Percentiles rank a stretch among this genome's conserved stretches.
These are phyloP conservation scores for Pygoscelis antarcticus DNA, from an alignment of 2,113 vertebrate genomes.

Conservation along the genomic window DNA sequence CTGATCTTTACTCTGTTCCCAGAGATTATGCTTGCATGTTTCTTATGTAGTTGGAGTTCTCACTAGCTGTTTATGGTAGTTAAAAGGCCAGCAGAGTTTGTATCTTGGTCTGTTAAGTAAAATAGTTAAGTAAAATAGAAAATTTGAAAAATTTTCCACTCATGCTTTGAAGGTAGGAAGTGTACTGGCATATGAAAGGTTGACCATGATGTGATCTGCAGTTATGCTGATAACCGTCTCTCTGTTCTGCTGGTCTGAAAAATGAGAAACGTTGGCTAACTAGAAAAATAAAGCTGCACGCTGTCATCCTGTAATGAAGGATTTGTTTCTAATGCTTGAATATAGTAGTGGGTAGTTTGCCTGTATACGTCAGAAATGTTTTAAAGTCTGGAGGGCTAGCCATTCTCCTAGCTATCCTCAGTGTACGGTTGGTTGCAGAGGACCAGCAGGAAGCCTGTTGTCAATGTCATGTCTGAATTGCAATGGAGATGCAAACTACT, in stretches of 20 bases:
- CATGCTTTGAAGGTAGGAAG: not conserved
- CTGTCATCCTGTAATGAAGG: not conserved
- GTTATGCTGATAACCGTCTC: accelerated
- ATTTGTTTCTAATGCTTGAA: not conserved
- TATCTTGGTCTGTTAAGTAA: not conserved
- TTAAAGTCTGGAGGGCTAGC: not conserved
- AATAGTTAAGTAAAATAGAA: not conserved
- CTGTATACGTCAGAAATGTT: not conserved
- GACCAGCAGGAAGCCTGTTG: not conserved
- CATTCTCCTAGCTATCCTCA: not conserved
- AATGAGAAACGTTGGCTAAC: accelerated
- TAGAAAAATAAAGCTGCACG: not conserved
- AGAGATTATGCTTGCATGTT: not conserved
- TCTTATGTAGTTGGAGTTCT: not conserved
- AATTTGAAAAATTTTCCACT: not conserved
- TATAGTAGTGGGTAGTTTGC: not conserved
- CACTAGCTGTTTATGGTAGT: not conserved
- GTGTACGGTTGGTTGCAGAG: not conserved
- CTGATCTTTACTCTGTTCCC: not conserved
- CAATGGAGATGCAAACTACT: not conserved
- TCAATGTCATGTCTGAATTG: not conserved
- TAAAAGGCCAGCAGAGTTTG: not conserved
- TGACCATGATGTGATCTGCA: not conserved
- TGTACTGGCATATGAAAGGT: not conserved
- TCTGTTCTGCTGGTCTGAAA: not conserved